A percentile compares a stretch with the other conserved stretches of the same genome.
phyloP scores from a whole-genome alignment of 1,140 invertebrate species.

The Neomicropteryx cornuta region DNA sequence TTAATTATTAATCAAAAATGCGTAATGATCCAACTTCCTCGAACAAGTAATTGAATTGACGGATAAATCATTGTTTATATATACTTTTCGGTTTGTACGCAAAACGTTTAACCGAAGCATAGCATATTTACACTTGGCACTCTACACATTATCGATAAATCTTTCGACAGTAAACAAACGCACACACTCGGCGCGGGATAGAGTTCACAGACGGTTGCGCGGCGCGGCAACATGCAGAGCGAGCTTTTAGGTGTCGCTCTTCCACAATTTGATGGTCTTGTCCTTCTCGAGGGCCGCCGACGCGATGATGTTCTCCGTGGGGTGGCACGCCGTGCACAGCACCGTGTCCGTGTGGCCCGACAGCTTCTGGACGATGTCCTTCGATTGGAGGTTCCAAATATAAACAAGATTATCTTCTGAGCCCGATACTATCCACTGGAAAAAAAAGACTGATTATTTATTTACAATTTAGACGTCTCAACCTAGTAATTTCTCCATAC shows the following conservation, averaged over 20 bases:
- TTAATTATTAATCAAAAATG: too few species aligned
- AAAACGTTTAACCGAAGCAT: too few species aligned
- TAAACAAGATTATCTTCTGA: constrained; percentile 99
- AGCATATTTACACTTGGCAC: too few species aligned
- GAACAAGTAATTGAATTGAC: too few species aligned
- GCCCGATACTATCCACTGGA: constrained; percentile 97
- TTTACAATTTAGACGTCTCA: background rate
- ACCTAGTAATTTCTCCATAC: too few species aligned
- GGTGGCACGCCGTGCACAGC: constrained; percentile 95
- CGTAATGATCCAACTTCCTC: too few species aligned
- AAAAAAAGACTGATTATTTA: constrained; percentile 19
- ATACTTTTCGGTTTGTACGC: too few species aligned
- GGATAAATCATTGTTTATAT: too few species aligned
- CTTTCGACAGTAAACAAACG: background rate
- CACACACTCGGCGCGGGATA: background rate
- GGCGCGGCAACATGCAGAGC: background rate
- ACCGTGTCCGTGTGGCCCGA: constrained; percentile 97
- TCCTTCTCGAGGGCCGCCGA: constrained; percentile 97
- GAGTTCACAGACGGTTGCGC: background rate
- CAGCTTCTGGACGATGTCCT: constrained; percentile 97
- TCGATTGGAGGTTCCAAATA: constrained; percentile 99
- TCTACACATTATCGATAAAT: background rate
- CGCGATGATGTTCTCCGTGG: constrained; percentile 97
- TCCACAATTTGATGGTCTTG: constrained; percentile 99
- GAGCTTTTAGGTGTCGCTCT: constrained; percentile 78